Base-by-base conservation (phyloP, 2,888 invertebrate genomes). In the Drosophila histrio region DNA sequence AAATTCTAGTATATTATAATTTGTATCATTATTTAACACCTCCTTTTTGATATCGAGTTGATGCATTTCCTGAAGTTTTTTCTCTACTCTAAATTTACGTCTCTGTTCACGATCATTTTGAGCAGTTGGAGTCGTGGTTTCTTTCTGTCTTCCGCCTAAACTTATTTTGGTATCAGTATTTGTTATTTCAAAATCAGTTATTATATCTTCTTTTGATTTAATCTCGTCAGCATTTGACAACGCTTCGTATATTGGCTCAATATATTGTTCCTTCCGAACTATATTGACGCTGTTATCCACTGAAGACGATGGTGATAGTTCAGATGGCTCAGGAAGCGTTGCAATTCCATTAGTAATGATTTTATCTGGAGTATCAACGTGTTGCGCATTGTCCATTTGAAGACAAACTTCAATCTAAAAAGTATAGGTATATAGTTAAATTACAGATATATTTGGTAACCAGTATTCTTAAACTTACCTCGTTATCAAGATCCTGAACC, bases 1-100 rank as follows among this genome's bases (percentile, higher is more conserved):
- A 92, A 97, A 98, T 89, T 98, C 97, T 0, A 97, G 93, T 90
- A 98, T 95, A 89, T 98, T 97, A 89, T 95, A 96, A 81, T 94
- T 93, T 5, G 93, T 91, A 77, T 95, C 94, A 47, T 94, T 94
- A 17, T 93, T 89, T 28, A 87, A 69, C 26, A 88, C 78, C 49
- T 91, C 90, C 41, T 90, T 91, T 72, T 90, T 90, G 19, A 38
- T 91, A 89, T 92, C 92, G 4, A 86, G 75, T 50, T 85, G 95
- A 78, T 96, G 96, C 90, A 97, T 93, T 91, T 97, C 97, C 84
- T 96, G 95, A 8, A 97, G 92, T 83, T 97, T 96, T 56, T 96
- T 95, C 81, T 97, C 97, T 1, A 97, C 97, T 15, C 97, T 94
- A 89, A 95, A 96, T 88, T 96, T 96, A 38, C 97, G 94, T 28